phyloP scores from a whole-genome alignment of 2,113 vertebrate genomes.

The Ursus arctos region DNA sequence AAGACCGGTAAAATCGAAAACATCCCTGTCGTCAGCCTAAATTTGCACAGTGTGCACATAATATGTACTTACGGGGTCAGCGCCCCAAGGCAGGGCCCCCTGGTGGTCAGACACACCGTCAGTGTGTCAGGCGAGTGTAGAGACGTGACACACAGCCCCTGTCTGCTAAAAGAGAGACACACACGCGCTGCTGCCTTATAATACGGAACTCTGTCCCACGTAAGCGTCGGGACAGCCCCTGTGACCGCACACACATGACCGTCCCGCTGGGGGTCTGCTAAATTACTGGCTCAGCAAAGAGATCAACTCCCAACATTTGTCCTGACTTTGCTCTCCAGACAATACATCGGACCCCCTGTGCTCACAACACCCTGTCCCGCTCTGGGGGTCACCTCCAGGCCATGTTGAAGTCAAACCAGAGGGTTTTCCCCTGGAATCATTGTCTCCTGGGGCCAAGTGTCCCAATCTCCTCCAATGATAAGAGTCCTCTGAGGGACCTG shows the following conservation, averaged over 20 bases:
- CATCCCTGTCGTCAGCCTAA: not conserved
- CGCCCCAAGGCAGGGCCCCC: constrained; percentile 48
- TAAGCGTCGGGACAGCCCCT: not conserved
- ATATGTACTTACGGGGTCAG: not conserved
- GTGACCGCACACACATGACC: not conserved
- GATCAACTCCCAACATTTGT: not conserved
- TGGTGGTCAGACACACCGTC: not conserved
- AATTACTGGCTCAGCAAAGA: not conserved
- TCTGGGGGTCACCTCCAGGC: not conserved
- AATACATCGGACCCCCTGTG: not conserved
- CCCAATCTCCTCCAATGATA: not conserved
- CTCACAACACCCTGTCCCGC: not conserved
- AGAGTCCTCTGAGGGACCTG: not conserved
- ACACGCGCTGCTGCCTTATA: not conserved
- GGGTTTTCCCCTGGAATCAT: not conserved
- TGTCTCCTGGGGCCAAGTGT: not conserved
- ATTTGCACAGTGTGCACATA: not conserved
- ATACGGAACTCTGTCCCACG: not conserved
- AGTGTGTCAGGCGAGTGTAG: rapidly evolving
- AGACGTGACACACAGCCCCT: rapidly evolving
- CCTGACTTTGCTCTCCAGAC: not conserved
- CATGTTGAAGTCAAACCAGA: not conserved
- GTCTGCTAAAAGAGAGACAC: not conserved
- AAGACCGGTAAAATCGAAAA: not conserved
- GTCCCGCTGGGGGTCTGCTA: not conserved